Percentiles rank a stretch among this genome's conserved stretches.
phyloP scores from a whole-genome alignment of 2,888 invertebrate genomes.

The Diaperis boleti region DNA sequence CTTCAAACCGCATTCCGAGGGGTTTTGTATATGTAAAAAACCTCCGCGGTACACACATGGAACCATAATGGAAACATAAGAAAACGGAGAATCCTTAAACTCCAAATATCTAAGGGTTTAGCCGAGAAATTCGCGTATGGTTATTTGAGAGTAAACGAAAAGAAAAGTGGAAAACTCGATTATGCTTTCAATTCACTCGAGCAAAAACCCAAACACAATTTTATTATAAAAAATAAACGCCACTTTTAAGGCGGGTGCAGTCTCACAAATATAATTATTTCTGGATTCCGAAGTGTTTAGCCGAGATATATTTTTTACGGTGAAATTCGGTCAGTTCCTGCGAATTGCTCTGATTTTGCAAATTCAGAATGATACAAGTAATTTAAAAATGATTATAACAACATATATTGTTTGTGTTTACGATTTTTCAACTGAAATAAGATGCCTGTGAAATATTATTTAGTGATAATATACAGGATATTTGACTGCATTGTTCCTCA shows the following conservation, averaged over 20 bases:
- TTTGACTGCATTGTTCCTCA: too few relatives aligned
- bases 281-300: too few relatives aligned
- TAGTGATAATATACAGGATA: too few relatives aligned
- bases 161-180: slow-evolving; percentile 3
- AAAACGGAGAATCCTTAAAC: slow-evolving; percentile 1
- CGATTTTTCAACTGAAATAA: too few relatives aligned
- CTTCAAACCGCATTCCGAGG: too few relatives aligned
- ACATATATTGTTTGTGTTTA: too few relatives aligned
- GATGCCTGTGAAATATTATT: too few relatives aligned
- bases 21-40: background rate
- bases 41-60: background rate
- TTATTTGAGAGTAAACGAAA: slow-evolving; percentile 2
- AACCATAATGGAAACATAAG: background rate
- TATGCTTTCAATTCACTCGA: slow-evolving; percentile 8
- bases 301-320: too few relatives aligned
- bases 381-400: too few relatives aligned
- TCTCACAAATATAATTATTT: background rate
- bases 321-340: too few relatives aligned
- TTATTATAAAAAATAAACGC: slow-evolving; percentile 4
- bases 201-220: slow-evolving; percentile 7
- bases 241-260: background rate
- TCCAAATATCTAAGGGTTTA: background rate
- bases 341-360: too few relatives aligned
- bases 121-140: background rate
- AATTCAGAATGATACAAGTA: too few relatives aligned